Conservation (phyloP, 2,797 vertebrate genomes). For the Crossoptilon crossoptilon region DNA sequence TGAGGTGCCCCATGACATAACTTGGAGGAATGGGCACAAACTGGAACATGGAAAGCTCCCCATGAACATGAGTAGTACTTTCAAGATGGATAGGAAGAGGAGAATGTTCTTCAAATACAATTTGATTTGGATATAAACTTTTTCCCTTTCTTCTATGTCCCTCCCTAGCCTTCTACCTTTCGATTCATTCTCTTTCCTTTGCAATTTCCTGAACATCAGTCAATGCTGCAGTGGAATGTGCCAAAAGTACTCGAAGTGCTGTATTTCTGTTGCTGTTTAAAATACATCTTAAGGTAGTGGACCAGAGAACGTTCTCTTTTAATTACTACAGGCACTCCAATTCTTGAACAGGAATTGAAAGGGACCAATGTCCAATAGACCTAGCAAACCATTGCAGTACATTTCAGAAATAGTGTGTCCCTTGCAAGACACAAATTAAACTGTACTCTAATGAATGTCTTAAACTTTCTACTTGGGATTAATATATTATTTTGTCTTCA, state of each 20-base stretch:
- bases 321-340: background rate
- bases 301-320: background rate
- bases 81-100: background rate
- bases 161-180: background rate
- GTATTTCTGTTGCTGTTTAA: background rate
- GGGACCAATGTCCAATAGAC: background rate
- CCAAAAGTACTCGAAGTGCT: background rate
- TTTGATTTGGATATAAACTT: background rate
- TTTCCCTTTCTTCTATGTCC: background rate
- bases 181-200: background rate
- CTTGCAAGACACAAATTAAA: background rate
- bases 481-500: background rate
- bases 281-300: background rate
- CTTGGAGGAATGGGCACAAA: background rate
- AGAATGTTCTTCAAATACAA: background rate
- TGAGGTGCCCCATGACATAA: background rate
- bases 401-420: background rate
- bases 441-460: background rate
- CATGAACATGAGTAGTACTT: background rate
- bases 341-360: background rate
- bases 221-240: background rate
- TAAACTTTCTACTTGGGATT: background rate
- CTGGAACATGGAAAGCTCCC: background rate
- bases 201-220: background rate
- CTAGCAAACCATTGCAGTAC: background rate